Evolutionary conservation across 2,888 invertebrate genomes (phyloP), one percentile per base, ranked within the genome.

Genomic region (Beris chalybata): DNA sequence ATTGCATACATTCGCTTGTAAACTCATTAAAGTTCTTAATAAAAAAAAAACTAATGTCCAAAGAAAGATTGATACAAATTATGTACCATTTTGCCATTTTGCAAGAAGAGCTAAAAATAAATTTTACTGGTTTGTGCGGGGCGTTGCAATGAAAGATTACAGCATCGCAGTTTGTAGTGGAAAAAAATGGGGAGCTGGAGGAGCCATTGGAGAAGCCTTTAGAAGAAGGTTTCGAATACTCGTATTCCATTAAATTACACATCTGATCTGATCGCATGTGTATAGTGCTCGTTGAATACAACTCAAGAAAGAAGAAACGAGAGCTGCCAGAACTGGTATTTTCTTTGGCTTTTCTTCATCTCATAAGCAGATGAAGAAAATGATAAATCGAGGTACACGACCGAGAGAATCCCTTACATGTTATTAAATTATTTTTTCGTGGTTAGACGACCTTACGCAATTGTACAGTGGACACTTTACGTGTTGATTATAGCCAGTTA

Each of bases 311-410:
- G 38, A 38, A 38, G 9, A 5, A 9, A 9, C 38, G 38, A 38
- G 38, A 38, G 38, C 38, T 38, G 38, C 38, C 3, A 38, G 38
- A 38, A 38, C 38, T 38, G 38, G 38, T 38, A 38, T 38, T 38
- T 38, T 38, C 38, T 38, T 38, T 4, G 9, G 5, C 38, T 38
- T 38, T 32, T n/a, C n/a, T n/a, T n/a, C n/a, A n/a, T n/a, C n/a
- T n/a, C n/a, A n/a, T n/a, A 32, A 7, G 7, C 38, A 43, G 56
- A 56, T 47, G 58, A 9, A 32, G 13, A 58, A 58, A 47, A 58
- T 47, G 58, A 58, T 58, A 58, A 58, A 58, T 58, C 30, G n/a
- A 58, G 44, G 13, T 29, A 45, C n/a, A 38, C 38, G 38, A 38
- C 38, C 38, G 38, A 22, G 22, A 2, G 22, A 9, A 38, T 38